phyloP scores from a whole-genome alignment of 2,888 invertebrate genomes.

The Protophormia terraenovae region DNA sequence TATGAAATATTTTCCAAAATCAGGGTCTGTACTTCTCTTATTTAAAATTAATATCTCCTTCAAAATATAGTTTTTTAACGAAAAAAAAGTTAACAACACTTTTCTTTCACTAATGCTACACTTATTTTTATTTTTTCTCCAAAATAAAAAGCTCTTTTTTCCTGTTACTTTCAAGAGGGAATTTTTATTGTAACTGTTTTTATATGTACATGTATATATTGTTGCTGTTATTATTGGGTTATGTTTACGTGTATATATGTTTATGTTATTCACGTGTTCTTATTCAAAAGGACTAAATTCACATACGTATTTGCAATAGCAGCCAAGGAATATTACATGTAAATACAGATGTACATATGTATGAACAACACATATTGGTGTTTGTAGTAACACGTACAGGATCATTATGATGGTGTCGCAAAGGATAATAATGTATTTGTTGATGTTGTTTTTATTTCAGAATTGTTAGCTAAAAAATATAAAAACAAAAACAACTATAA shows the following conservation, averaged over 20 bases:
- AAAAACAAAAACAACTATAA: slow-evolving; percentile 8
- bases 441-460: slow-evolving; percentile 1
- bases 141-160: slow-evolving; percentile 67
- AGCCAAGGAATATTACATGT: neutral
- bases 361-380: slow-evolving; percentile 37
- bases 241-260: slow-evolving; percentile 54
- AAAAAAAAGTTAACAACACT: slow-evolving; percentile 20
- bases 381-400: slow-evolving; percentile 61
- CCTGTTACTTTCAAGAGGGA: slow-evolving; percentile 76
- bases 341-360: neutral
- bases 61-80: neutral
- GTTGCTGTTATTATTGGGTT: slow-evolving; percentile 58
- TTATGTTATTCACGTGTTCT: slow-evolving; percentile 56
- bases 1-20: no score
- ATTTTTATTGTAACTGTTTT: slow-evolving; percentile 74
- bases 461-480: neutral
- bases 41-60: no score
- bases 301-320: neutral
- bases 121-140: neutral
- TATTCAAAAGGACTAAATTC: neutral
- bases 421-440: slow-evolving; percentile 62
- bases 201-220: neutral
- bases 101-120: neutral
- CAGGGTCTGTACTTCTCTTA: no score
- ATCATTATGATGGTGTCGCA: slow-evolving; percentile 64